These are phyloP conservation scores for Brachyptera putata DNA, from an alignment of 2,888 invertebrate genomes.

Conservation along the genomic window DNA sequence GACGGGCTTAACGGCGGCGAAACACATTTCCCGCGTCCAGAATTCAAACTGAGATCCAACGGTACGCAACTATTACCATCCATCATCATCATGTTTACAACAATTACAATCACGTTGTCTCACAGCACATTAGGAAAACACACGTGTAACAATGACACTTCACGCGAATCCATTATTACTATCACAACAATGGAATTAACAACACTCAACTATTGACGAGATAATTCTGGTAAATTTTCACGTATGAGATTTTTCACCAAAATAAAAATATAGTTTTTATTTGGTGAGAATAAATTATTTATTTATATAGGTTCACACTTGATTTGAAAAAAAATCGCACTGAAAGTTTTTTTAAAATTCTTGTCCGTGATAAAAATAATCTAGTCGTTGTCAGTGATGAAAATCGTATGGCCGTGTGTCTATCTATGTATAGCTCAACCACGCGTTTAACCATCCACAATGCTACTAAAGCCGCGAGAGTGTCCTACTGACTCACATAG, in stretches of 20 bases:
- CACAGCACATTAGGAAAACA: neutral
- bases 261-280: neutral
- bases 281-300: neutral
- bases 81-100: slow-evolving; percentile 20
- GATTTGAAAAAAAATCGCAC: neutral
- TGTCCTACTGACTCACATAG: slow-evolving; percentile 42
- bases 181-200: neutral
- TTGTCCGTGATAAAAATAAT: neutral
- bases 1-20: slow-evolving; percentile 44
- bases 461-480: slow-evolving; percentile 34
- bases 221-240: neutral
- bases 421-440: neutral
- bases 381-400: neutral
- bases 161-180: slow-evolving; percentile 4
- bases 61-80: slow-evolving; percentile 52
- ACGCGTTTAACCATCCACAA: slow-evolving; percentile 20
- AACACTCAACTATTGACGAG: neutral
- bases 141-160: slow-evolving; percentile 8
- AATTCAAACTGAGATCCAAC: slow-evolving; percentile 67
- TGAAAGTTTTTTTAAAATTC: neutral
- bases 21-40: slow-evolving; percentile 34
- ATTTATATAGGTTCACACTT: neutral
- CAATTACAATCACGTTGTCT: slow-evolving; percentile 10
- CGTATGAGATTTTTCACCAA: neutral
- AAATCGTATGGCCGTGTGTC: neutral